These are phyloP conservation scores for Dynastes maya DNA, from an alignment of 2,888 invertebrate species.

Conservation along the genomic window DNA sequence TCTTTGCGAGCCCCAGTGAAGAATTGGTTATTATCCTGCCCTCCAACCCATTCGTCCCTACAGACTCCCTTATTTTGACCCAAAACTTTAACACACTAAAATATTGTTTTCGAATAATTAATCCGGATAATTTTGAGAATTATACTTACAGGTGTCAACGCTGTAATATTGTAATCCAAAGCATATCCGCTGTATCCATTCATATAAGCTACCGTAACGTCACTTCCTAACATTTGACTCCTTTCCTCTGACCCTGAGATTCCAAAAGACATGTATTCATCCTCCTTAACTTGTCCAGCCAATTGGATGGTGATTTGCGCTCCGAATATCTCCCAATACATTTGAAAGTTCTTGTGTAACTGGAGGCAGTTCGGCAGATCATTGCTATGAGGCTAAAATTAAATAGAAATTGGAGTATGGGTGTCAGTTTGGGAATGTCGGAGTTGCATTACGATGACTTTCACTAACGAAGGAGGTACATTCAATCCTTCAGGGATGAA, in stretches of 20 bases:
- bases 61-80: constrained; percentile 92
- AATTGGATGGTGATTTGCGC: constrained; percentile 89
- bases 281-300: constrained; percentile 81
- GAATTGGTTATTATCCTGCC: constrained; percentile 86
- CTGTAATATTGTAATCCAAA: constrained; percentile 89
- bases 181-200: constrained; percentile 83
- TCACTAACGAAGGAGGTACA: constrained; percentile 88
- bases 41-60: constrained; percentile 86
- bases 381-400: constrained; percentile 74
- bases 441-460: constrained; percentile 70
- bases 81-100: constrained; percentile 87
- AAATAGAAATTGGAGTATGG: background rate
- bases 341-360: constrained; percentile 86
- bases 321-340: constrained; percentile 94
- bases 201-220: constrained; percentile 85
- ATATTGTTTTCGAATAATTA: constrained; percentile 35
- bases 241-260: constrained; percentile 82
- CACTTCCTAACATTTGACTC: constrained; percentile 89
- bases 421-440: background rate
- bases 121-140: background rate
- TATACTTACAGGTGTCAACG: constrained; percentile 81
- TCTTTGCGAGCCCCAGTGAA: constrained; percentile 81
- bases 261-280: constrained; percentile 93
- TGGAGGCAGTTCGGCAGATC: constrained; percentile 88
- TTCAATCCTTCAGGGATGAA: constrained; percentile 86